Evolutionary conservation across 2,797 vertebrate genomes (phyloP), one percentile per base, ranked within the genome.

Genomic region (Cottoperca gobio): DNA sequence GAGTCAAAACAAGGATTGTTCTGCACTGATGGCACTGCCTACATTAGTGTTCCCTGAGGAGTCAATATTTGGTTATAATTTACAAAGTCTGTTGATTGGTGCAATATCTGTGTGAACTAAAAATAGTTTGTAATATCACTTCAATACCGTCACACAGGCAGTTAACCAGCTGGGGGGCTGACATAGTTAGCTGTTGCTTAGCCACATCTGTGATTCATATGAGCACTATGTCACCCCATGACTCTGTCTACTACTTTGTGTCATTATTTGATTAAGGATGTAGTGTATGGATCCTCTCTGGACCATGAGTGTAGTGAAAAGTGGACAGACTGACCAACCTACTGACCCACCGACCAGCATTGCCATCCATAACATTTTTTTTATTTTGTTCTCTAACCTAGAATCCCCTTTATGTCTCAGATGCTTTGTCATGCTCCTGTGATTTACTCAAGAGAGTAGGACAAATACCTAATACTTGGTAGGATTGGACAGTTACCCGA

Each of bases 51-150:
- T 35, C 21, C 23, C 24, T 67, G 17, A 6, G 43, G 8, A 21
- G 57, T 57, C 13, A 19, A 42, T 43, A 21, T 66, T 57, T 57
- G 11, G 19, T 46, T 31, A 3, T 8, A 45, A 43, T 1, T 42
- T 28, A 33, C 5, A 61, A 49, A 24, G 19, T 21, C 21, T 54
- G 40, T 35, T 62, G 7, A 54, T 19, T 49, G 11, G 3, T 33
- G 54, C 35, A 65, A 46, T 39, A 48, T 66, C 31, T 60, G 21
- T 9, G 16, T 39, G 16, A 61, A 43, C 64, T 17, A 64, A 63
- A 64, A 28, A 45, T 33, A 43, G 52, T 24, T 17, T 62, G 16
- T 37, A 31, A 66, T 33, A 55, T 37, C n/a, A 28, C n/a, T 59
- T 35, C 3, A 26, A 10, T 53, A 57, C 12, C 4, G 10, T 13